phyloP scores from a whole-genome alignment of 2,888 invertebrate genomes.

The Pantelozetes paolii region DNA sequence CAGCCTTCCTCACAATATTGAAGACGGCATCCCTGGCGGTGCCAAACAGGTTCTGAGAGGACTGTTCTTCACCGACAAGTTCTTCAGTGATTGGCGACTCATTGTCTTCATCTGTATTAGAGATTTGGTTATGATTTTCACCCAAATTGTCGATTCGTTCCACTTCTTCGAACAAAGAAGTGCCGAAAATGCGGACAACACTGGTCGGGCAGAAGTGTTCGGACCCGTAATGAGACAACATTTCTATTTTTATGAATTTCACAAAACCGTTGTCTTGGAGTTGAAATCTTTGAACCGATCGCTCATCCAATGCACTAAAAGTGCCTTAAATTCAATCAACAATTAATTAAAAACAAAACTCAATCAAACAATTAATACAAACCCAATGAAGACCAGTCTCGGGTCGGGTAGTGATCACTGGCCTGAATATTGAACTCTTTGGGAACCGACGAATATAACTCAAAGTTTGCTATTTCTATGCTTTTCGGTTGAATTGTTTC shows the following conservation, averaged over 20 bases:
- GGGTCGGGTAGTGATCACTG: slow-evolving; percentile 80
- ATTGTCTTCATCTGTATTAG: slow-evolving; percentile 51
- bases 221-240: slow-evolving; percentile 87
- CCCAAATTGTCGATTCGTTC: slow-evolving; percentile 67
- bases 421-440: slow-evolving; percentile 82
- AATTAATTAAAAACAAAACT: background rate
- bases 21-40: slow-evolving; percentile 85
- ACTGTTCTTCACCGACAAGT: slow-evolving; percentile 39
- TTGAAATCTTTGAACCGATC: slow-evolving; percentile 78
- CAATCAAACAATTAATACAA: background rate
- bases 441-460: slow-evolving; percentile 94
- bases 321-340: slow-evolving; percentile 58
- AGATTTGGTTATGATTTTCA: slow-evolving; percentile 42
- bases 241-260: slow-evolving; percentile 81
- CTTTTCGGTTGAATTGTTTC: slow-evolving; percentile 85
- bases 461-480: slow-evolving; percentile 94
- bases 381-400: slow-evolving; percentile 71
- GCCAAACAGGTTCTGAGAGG: slow-evolving; percentile 58
- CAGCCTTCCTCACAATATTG: slow-evolving; percentile 86
- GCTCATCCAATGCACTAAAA: slow-evolving; percentile 78
- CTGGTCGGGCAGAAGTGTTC: slow-evolving; percentile 98
- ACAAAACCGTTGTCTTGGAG: slow-evolving; percentile 71
- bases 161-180: slow-evolving; percentile 68
- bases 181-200: slow-evolving; percentile 87
- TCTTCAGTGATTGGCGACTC: slow-evolving; percentile 34